These are phyloP conservation scores for Alligator mississippiensis DNA, from an alignment of 2,113 vertebrate species.

Conservation along the genomic window DNA sequence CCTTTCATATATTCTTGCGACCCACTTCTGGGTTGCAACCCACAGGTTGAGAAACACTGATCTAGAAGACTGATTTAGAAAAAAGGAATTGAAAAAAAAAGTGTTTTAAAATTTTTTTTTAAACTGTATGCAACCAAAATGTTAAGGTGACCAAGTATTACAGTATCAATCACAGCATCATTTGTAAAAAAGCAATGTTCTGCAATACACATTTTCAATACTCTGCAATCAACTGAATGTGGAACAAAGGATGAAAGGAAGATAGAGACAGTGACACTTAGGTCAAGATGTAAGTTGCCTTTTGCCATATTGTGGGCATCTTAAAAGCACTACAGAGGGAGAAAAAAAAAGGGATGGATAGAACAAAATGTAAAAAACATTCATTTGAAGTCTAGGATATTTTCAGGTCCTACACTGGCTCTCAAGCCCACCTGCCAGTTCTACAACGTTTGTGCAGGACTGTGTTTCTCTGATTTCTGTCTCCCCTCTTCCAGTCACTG, in stretches of 20 bases:
- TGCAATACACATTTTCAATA: not conserved
- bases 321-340: not conserved
- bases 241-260: not conserved
- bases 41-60: too few relatives aligned
- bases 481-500: not conserved
- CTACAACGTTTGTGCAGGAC: too few relatives aligned
- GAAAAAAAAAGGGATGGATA: not conserved
- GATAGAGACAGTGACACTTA: fast-evolving
- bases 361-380: too few relatives aligned
- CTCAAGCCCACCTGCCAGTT: not conserved
- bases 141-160: fast-evolving
- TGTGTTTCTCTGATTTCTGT: not conserved
- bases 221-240: too few relatives aligned
- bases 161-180: fast-evolving
- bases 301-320: fast-evolving
- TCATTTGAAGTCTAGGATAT: not conserved
- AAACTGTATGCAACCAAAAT: not conserved
- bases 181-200: not conserved
- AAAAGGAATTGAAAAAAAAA: not conserved
- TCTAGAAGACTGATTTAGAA: fast-evolving
- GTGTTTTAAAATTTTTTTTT: not conserved
- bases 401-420: not conserved
- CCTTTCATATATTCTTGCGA: too few relatives aligned
- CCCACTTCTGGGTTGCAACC: too few relatives aligned
- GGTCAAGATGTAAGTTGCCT: not conserved